These are phyloP conservation scores for Chironomus striatipennis DNA, from an alignment of 1,140 invertebrate genomes.

Conservation along the genomic window DNA sequence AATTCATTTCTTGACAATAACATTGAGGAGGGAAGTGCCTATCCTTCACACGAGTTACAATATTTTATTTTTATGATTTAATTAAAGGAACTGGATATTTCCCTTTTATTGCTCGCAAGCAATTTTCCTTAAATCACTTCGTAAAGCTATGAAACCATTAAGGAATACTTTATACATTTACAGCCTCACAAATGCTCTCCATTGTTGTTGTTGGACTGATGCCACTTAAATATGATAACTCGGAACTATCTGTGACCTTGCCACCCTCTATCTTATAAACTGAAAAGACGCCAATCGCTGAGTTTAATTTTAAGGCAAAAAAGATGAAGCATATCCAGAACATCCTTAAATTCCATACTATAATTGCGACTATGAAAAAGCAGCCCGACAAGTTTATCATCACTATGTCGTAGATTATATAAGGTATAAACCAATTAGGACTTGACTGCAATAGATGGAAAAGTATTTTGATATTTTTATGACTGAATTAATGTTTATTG, in stretches of 20 bases:
- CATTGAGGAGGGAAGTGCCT: too few species aligned
- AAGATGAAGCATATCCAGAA: constrained; percentile 18
- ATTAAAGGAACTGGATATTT: background rate
- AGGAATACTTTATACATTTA: background rate
- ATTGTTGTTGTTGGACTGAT: background rate
- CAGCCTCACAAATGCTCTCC: background rate
- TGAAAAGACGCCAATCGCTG: constrained; percentile 2
- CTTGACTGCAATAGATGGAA: background rate
- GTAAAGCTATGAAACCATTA: background rate
- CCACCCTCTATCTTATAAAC: background rate
- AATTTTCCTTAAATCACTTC: background rate
- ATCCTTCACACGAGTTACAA: too few species aligned
- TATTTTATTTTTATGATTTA: background rate
- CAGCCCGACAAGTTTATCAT: background rate
- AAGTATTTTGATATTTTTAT: background rate
- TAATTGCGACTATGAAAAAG: background rate
- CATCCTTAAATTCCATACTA: constrained; percentile 4
- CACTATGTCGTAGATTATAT: background rate
- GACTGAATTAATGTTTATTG: background rate
- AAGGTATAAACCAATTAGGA: constrained; percentile 15
- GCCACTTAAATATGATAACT: background rate
- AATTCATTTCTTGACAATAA: too few species aligned
- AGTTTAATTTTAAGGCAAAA: constrained; percentile 10
- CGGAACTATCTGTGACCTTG: background rate
- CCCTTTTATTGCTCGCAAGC: background rate